A percentile compares a stretch with the other conserved stretches of the same genome.
phyloP scores from a whole-genome alignment of 2,113 vertebrate genomes.

The Platycercus adscitus region DNA sequence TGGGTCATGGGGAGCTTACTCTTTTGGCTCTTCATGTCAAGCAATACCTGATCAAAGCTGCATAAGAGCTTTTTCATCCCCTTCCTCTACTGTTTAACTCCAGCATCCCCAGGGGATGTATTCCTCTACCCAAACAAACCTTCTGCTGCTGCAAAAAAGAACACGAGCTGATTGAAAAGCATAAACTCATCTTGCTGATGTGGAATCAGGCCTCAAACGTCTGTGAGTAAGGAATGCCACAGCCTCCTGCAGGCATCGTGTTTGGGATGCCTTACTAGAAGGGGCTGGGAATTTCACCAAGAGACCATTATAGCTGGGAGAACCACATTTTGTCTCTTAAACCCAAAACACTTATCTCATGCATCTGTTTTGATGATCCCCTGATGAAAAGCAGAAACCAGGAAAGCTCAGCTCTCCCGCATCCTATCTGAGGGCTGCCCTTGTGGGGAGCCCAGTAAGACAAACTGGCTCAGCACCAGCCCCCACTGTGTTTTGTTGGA shows the following conservation, averaged over 20 bases:
- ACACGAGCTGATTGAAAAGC: neutral
- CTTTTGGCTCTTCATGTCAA: neutral
- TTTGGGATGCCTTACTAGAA: neutral
- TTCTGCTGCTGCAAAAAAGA: neutral
- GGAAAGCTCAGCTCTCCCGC: neutral
- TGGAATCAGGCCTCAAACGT: neutral
- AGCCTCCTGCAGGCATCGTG: fast-evolving
- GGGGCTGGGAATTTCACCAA: neutral
- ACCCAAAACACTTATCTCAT: neutral
- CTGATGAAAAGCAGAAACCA: neutral
- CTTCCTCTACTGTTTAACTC: neutral
- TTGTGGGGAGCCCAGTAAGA: neutral
- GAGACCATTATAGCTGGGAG: neutral
- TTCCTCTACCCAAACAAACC: neutral
- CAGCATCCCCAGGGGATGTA: fast-evolving
- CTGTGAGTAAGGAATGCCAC: fast-evolving
- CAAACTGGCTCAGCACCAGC: neutral
- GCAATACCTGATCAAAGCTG: neutral
- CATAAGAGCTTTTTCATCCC: neutral
- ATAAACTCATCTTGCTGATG: neutral
- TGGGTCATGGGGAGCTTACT: neutral
- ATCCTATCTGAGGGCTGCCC: neutral
- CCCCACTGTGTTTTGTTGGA: neutral
- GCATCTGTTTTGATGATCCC: neutral
- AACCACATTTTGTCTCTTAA: neutral